Conservation (phyloP, 2,113 vertebrate species). For the Beaufortia kweichowensis region DNA sequence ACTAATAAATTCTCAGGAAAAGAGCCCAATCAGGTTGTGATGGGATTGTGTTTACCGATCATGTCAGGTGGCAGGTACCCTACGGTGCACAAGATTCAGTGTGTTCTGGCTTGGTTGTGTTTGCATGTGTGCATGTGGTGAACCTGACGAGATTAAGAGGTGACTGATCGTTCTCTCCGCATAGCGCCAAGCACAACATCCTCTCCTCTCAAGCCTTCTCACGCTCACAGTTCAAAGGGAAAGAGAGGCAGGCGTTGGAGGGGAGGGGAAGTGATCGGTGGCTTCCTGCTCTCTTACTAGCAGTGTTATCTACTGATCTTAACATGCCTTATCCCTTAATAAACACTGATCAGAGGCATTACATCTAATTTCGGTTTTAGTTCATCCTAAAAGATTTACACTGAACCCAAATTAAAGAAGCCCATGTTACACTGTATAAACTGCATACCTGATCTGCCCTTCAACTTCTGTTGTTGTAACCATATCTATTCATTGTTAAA, state of each 20-base stretch:
- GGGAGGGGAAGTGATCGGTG: constrained; percentile 38
- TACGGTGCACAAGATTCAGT: constrained; percentile 39
- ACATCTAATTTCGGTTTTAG: constrained; percentile 8
- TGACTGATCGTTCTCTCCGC: constrained; percentile 61
- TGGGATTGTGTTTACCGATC: constrained; percentile 32
- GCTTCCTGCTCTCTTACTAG: constrained; percentile 40
- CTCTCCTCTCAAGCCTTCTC: constrained; percentile 55
- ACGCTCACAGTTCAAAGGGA: constrained; percentile 68
- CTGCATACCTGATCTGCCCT: neutral
- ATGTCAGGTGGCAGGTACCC: constrained; percentile 45
- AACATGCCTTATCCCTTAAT: constrained; percentile 31
- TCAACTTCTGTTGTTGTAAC: neutral
- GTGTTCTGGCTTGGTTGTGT: constrained; percentile 47
- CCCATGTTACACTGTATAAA: neutral
- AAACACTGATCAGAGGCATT: neutral
- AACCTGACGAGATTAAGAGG: constrained; percentile 62
- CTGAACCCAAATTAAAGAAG: neutral
- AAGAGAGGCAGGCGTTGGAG: constrained; percentile 29
- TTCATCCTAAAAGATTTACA: neutral
- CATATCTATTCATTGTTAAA: too few species aligned
- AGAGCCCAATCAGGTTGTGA: neutral
- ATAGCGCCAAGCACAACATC: constrained; percentile 50
- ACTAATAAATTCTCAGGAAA: constrained; percentile 16
- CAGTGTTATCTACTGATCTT: constrained; percentile 13
- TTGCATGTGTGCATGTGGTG: constrained; percentile 57